phyloP scores from a whole-genome alignment of 2,797 vertebrate genomes.

The Pseudochirops corinnae region DNA sequence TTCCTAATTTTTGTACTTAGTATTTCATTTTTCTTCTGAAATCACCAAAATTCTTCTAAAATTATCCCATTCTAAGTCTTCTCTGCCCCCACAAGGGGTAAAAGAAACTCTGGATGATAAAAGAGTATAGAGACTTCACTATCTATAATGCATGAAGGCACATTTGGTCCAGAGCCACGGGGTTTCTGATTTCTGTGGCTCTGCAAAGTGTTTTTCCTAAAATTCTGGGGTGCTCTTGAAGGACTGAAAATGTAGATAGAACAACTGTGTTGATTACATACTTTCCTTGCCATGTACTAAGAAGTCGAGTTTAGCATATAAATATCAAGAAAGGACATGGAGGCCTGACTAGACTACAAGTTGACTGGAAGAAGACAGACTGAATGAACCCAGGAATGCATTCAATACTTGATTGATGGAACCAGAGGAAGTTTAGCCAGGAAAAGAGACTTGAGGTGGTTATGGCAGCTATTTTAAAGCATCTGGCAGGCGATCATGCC shows the following conservation, averaged over 20 bases:
- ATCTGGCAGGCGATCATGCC: neutral
- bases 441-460: neutral
- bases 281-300: neutral
- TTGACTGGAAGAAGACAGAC: neutral
- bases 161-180: neutral
- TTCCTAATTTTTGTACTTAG: neutral
- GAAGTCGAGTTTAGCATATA: neutral
- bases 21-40: neutral
- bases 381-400: neutral
- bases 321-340: neutral
- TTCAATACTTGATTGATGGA: neutral
- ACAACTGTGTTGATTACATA: neutral
- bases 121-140: neutral
- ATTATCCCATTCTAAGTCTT: neutral
- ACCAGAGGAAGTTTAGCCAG: neutral
- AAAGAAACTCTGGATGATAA: neutral
- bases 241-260: neutral
- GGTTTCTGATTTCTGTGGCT: neutral
- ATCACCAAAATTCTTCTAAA: neutral
- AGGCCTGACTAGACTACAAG: neutral
- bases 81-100: neutral
- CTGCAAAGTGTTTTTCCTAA: neutral
- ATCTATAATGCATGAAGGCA: neutral
- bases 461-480: neutral
- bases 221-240: neutral